Conservation (phyloP, 2,113 vertebrate genomes). For the Acinonyx jubatus region DNA sequence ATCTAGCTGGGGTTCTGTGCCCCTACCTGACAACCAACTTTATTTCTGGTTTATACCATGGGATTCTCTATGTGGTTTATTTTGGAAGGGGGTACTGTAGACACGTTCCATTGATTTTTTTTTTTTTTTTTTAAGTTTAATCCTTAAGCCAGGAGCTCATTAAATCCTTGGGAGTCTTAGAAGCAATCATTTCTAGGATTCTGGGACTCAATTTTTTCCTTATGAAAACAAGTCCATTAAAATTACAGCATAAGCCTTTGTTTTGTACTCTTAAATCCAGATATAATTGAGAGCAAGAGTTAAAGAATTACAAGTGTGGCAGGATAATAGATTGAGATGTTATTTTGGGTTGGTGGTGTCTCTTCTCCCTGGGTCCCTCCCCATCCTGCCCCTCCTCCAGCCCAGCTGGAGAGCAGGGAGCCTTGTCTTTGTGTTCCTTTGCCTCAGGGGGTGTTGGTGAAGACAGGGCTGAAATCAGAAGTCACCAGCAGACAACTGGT, state of each 20-base stretch:
- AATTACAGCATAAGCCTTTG: constrained; percentile 41
- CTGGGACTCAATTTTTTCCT: constrained; percentile 1
- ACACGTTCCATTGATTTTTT: background rate
- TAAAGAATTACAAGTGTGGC: background rate
- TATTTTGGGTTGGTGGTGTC: background rate
- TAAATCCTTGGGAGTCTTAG: constrained; percentile 2
- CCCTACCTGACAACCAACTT: background rate
- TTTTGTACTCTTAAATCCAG: constrained; percentile 42
- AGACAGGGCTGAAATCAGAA: background rate
- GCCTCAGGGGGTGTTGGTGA: background rate
- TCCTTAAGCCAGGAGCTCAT: constrained; percentile 16
- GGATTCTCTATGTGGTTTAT: background rate
- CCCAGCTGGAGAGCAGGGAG: background rate
- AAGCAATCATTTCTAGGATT: constrained; percentile 55
- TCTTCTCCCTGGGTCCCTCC: background rate
- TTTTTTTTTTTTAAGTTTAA: background rate
- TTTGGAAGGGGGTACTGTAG: background rate
- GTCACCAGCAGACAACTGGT: constrained; percentile 18
- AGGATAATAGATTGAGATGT: background rate
- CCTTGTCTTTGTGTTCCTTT: background rate
- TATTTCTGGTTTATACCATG: background rate
- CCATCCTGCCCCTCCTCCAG: background rate
- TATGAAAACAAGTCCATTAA: constrained; percentile 56
- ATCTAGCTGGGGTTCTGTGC: background rate
- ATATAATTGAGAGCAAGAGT: constrained; percentile 51